phyloP scores from a whole-genome alignment of 2,113 vertebrate genomes.

The Daubentonia madagascariensis region DNA sequence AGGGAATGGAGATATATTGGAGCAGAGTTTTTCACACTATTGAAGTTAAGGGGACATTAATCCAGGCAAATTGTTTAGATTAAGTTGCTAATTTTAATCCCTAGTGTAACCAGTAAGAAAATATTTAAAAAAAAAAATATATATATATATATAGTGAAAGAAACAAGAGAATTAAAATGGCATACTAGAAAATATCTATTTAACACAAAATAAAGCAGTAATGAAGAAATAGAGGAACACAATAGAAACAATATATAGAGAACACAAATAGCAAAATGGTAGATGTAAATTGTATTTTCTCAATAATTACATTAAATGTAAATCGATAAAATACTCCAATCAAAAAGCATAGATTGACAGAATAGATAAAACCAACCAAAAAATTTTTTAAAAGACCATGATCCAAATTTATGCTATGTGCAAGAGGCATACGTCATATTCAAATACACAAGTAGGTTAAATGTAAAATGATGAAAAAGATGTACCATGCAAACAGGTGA shows the following conservation, averaged over 20 bases:
- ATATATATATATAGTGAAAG: not conserved
- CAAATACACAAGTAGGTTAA: not conserved
- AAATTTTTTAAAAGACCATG: not conserved
- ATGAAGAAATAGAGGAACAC: not conserved
- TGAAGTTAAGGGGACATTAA: not conserved
- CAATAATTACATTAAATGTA: not conserved
- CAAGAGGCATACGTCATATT: not conserved
- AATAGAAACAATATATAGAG: not conserved
- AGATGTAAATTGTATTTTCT: not conserved
- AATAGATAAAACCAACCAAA: not conserved
- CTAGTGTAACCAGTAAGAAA: not conserved
- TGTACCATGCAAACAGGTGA: not conserved
- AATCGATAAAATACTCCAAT: not conserved
- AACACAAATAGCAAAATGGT: not conserved
- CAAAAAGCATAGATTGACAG: not conserved
- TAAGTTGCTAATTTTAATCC: not conserved
- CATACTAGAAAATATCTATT: not conserved
- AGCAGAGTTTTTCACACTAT: not conserved
- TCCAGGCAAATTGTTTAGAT: not conserved
- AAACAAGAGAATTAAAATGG: not conserved
- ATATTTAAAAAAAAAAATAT: not conserved
- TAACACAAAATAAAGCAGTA: not conserved
- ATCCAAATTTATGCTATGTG: not conserved
- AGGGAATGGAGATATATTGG: not conserved
- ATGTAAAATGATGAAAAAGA: not conserved